Conservation (phyloP, 2,797 vertebrate species). For the Smutsia gigantea region DNA sequence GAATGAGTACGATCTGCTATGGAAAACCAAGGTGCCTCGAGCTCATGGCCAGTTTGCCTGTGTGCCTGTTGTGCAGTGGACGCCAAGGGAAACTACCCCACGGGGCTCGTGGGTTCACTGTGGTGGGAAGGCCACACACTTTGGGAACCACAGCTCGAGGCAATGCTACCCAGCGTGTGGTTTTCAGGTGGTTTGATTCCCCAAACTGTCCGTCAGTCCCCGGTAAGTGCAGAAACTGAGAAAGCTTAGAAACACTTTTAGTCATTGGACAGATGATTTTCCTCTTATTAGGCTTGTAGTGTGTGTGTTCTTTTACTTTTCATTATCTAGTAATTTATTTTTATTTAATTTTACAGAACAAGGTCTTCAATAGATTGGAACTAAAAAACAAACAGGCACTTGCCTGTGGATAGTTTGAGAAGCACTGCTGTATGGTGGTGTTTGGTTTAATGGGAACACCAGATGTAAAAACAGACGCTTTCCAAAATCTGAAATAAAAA, state of each 20-base stretch:
- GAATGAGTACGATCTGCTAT: accelerated
- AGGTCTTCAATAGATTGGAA: not conserved
- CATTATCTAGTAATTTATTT: not conserved
- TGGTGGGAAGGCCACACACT: accelerated
- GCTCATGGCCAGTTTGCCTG: too few species aligned
- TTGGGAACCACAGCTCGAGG: not conserved
- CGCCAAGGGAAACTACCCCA: too few species aligned
- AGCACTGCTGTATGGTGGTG: accelerated
- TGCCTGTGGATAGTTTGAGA: not conserved
- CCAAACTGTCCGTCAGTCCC: not conserved
- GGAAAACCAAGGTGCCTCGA: accelerated
- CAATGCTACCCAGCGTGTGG: accelerated
- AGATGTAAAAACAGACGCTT: not conserved
- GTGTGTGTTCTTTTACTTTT: not conserved
- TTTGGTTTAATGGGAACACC: not conserved
- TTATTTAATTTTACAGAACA: not conserved
- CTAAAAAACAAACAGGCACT: not conserved
- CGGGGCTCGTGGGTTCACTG: not conserved
- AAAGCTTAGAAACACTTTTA: not conserved
- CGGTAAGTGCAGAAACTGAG: not conserved
- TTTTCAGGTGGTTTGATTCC: not conserved
- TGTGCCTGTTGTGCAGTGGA: too few species aligned
- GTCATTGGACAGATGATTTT: too few species aligned
- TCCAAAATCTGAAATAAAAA: not conserved
- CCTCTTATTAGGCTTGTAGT: not conserved